Base-by-base conservation (phyloP, 2,797 vertebrate species). In the Valencia hispanica region DNA sequence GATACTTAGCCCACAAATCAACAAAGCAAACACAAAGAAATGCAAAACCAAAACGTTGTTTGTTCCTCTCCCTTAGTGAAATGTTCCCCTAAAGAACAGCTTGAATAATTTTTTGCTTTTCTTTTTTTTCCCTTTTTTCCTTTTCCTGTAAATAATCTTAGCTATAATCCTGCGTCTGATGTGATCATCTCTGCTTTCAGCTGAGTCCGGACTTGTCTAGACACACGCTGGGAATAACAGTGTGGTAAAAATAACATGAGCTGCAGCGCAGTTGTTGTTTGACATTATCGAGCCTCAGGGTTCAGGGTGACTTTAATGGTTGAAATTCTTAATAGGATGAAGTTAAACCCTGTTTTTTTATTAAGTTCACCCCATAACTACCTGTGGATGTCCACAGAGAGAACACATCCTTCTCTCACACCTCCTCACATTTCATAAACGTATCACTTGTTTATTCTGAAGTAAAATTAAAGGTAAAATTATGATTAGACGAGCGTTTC, bases 281-380 rank as follows among this genome's bases (percentile, higher is more conserved):
- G 75, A 81, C 70, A 20, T 69, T 6, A 25, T 43, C 77, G 79
- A 86, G 74, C 80, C 48, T 25, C 63, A 47, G 79, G 77, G 74
- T 79, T 90, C 88, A 90, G 75, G 77, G 82, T 86, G 82, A 91
- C 90, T 87, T 84, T 69, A 86, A 74, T 74, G 85, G 85, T 36
- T 86, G 78, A 84, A 86, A 90, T 81, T 90, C 82, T 76, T 85
- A 83, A 86, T 81, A 82, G 79, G 72, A 79, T 3, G 27, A 84
- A 85, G 85, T 88, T 83, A 87, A 90, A 87, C 85, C 79, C 15
- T 27, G 39, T n/a, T 41, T 77, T 83, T 84, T 86, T 81, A 83
- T 86, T 87, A 77, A 90, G 85, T 78, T 88, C 83, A 77, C 47
- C 78, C 82, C 53, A 79, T 86, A 88, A 88, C 84, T 91, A 75